Base-by-base conservation (phyloP, 2,888 invertebrate species). In the Lasius platythorax region DNA sequence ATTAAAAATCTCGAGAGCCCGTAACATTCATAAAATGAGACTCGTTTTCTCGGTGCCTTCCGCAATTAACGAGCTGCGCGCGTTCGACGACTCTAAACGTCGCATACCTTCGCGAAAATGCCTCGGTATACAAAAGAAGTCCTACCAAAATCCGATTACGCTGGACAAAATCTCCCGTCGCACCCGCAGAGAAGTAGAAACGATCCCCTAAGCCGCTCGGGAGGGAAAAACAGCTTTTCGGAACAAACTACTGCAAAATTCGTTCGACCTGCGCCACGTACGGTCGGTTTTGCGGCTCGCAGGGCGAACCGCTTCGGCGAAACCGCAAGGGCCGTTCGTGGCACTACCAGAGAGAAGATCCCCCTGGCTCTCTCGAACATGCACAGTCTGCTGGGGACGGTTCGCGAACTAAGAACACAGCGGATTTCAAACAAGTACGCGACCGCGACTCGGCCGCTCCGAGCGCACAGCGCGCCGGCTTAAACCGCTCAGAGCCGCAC, bases 401-500 rank as follows among this genome's bases (percentile, higher is more conserved):
- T 72, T 75, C 63, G 68, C 73, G 74, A 86, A 86, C 86, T 85
- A 86, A 86, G 86, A 86, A 86, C 81, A 85, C 81, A 85, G 66
- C 72, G 64, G 70, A 81, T 86, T 79, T 56, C 79, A 81, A 81
- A 86, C 85, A 86, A 86, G 79, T 81, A 83, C 66, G 8, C 66
- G 8, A 63, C 70, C 68, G 70, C 64, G 75, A 3, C 6, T 46
- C 23, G 70, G 33, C 70, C 75, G 18, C 53, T 53, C n/a, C n/a
- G 53, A 53, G 53, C 53, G 12, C 15, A n/a, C 46, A 30, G 30
- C 72, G 23, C 67, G 33, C 12, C 72, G 68, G 82, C 64, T 83
- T 73, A 83, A 66, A 83, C 76, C 83, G 67, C 67, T 76, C 83
- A 64, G 83, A 76, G 83, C 83, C 37, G 70, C 83, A 76, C 46